These are phyloP conservation scores for Platynereis dumerilii DNA, from an alignment of 2,888 invertebrate genomes.

Conservation along the genomic window DNA sequence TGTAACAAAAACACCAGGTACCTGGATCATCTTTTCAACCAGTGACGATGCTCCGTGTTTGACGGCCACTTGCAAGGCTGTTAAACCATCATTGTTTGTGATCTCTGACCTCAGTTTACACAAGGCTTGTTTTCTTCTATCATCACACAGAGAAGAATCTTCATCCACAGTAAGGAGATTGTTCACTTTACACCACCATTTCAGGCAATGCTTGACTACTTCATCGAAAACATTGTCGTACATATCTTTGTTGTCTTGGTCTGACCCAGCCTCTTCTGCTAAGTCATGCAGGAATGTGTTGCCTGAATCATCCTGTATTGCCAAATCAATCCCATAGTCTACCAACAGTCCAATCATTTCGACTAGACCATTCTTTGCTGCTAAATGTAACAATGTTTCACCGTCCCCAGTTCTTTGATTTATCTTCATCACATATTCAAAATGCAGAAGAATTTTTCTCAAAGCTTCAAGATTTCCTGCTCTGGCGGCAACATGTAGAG, in stretches of 20 bases:
- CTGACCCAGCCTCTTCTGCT: slow-evolving; percentile 35
- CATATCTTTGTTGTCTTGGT: slow-evolving; percentile 26
- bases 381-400: slow-evolving; percentile 2
- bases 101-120: slow-evolving; percentile 40
- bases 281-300: slow-evolving; percentile 49
- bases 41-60: slow-evolving; percentile 44
- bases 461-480: too few species aligned
- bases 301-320: slow-evolving; percentile 40
- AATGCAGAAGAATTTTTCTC: too few species aligned
- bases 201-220: slow-evolving; percentile 38
- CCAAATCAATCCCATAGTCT: slow-evolving; percentile 40
- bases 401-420: background rate
- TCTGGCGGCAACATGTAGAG: slow-evolving; percentile 45
- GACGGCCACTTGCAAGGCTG: slow-evolving; percentile 47
- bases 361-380: background rate
- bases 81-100: slow-evolving; percentile 42
- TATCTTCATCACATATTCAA: background rate
- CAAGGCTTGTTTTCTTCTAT: slow-evolving; percentile 9
- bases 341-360: background rate
- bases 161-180: slow-evolving; percentile 39
- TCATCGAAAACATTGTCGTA: slow-evolving; percentile 42
- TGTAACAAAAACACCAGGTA: slow-evolving; percentile 28
- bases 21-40: slow-evolving; percentile 41
- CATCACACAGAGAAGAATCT: slow-evolving; percentile 36
- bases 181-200: slow-evolving; percentile 47